A percentile compares a stretch with the other conserved stretches of the same genome.
Evolutionary conservation across 2,888 invertebrate genomes (phyloP).

Genomic region (Platerodrilus igneus): DNA sequence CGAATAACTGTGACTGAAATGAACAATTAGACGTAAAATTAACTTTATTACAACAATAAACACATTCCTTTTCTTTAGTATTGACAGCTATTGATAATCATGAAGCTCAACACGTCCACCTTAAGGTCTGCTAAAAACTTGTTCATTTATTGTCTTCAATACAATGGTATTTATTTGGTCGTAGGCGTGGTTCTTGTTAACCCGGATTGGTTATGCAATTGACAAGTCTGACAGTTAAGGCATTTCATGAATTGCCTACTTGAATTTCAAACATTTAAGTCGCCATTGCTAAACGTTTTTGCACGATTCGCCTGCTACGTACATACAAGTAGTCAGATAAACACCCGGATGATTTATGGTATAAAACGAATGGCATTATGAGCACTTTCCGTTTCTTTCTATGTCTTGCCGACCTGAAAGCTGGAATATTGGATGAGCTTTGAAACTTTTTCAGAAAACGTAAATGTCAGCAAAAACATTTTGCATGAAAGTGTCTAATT

Average conservation of each 20-base stretch:
- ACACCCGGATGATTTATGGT: conserved; percentile 7
- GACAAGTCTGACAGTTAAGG: conserved; percentile 32
- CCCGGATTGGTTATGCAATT: conserved; percentile 39
- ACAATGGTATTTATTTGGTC: conserved; percentile 39
- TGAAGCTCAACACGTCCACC: no score
- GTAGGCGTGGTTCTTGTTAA: conserved; percentile 34
- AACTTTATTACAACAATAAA: no score
- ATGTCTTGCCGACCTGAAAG: no score
- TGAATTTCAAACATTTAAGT: conserved; percentile 37
- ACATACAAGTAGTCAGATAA: conserved; percentile 9
- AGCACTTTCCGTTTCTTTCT: conserved; percentile 5
- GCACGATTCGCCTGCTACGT: conserved; percentile 13
- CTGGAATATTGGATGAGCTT: no score
- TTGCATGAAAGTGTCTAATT: no score
- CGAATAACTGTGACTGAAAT: no score
- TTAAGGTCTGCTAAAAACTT: no score
- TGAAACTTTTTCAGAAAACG: no score
- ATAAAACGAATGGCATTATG: conserved; percentile 9
- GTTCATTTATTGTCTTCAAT: conserved; percentile 25
- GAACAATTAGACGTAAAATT: no score
- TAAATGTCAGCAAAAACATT: no score
- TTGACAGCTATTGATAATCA: no score
- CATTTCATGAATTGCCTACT: conserved; percentile 36
- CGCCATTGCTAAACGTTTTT: conserved; percentile 34
- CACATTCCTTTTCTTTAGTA: no score